Percentiles rank a stretch among this genome's conserved stretches.
These are phyloP conservation scores for Garra rufa DNA, from an alignment of 2,113 vertebrate genomes.

Conservation along the genomic window DNA sequence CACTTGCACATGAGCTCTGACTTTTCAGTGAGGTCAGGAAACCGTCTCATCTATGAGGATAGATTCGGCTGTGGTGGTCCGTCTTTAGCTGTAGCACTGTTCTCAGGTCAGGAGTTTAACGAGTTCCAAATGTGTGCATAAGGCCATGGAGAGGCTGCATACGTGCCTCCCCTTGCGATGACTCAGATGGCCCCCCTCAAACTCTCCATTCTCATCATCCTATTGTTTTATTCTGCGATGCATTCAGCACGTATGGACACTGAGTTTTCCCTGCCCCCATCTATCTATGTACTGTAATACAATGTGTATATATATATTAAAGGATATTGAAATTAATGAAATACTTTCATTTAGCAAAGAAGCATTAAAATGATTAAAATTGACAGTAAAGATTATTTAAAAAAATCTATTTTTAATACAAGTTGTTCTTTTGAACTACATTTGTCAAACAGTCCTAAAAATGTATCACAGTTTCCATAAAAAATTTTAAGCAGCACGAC, in stretches of 20 bases:
- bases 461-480: background rate
- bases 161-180: conserved; percentile 62
- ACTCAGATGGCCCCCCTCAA: conserved; percentile 51
- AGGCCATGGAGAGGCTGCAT: conserved; percentile 53
- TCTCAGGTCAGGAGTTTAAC: conserved; percentile 71
- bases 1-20: background rate
- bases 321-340: too few relatives aligned
- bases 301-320: background rate
- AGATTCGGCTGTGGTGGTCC: conserved; percentile 46
- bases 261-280: conserved; percentile 46
- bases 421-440: background rate
- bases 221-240: conserved; percentile 68
- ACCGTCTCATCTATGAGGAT: conserved; percentile 52
- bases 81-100: conserved; percentile 58
- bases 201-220: conserved; percentile 55
- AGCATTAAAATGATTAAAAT: background rate
- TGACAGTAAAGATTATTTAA: too few relatives aligned
- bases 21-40: conserved; percentile 38
- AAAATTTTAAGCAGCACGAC: background rate
- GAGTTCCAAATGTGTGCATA: conserved; percentile 69
- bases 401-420: background rate
- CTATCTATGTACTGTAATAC: background rate
- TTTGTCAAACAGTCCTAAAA: background rate
- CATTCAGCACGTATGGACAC: conserved; percentile 66
- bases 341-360: too few relatives aligned